Evolutionary conservation across 2,113 vertebrate genomes (phyloP).

Genomic region (Burhinus oedicnemus): DNA sequence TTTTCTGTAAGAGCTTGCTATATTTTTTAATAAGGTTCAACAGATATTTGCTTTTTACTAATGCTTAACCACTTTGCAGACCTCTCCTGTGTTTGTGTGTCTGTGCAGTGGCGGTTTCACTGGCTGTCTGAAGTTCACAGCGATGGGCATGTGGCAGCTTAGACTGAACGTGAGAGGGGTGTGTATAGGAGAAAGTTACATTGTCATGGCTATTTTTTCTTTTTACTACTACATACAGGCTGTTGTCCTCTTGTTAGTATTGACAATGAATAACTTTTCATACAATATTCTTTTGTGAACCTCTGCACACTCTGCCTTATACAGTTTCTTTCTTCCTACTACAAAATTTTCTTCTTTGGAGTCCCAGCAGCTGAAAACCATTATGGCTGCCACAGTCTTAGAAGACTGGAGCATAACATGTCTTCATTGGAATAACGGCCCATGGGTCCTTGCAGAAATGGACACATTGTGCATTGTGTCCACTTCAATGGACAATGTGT

Average conservation of each 20-base stretch:
- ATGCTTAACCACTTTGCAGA: not conserved
- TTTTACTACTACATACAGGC: not conserved
- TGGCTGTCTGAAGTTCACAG: not conserved
- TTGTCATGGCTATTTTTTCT: not conserved
- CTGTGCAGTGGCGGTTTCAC: not conserved
- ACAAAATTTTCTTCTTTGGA: not conserved
- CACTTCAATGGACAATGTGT: not conserved
- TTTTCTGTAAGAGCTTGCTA: not conserved
- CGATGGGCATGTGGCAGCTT: accelerated
- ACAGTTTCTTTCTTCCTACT: not conserved
- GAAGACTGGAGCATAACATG: not conserved
- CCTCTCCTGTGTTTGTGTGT: accelerated
- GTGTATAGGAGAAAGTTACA: not conserved
- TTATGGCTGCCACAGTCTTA: not conserved
- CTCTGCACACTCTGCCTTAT: not conserved
- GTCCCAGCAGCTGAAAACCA: not conserved
- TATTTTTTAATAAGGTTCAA: not conserved
- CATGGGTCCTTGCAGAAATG: not conserved
- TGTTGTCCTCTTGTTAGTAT: not conserved
- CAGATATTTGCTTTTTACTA: not conserved
- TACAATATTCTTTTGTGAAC: not conserved
- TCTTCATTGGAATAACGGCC: not conserved
- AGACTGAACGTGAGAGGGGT: not conserved
- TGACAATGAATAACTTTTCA: not conserved
- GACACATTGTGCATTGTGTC: not conserved